Evolutionary conservation across 1,140 invertebrate species (phyloP).

Genomic region (Stenopsyche tienmushanensis): DNA sequence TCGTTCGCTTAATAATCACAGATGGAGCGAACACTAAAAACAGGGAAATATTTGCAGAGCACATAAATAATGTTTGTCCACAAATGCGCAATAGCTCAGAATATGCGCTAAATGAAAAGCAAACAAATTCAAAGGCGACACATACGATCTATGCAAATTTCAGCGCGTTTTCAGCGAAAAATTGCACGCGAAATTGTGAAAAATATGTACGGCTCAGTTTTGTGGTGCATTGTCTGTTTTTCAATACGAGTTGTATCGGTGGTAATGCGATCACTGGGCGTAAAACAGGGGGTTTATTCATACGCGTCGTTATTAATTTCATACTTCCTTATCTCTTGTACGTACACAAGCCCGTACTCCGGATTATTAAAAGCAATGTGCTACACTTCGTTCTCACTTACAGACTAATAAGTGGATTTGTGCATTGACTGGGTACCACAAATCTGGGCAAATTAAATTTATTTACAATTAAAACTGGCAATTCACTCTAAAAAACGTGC

Average conservation of each 20-base stretch:
- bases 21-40: background rate
- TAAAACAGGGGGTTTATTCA: conserved; percentile 14
- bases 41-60: conserved; percentile 4
- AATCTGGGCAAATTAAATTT: no score
- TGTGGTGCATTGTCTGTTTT: no score
- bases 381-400: conserved; percentile 20
- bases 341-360: no score
- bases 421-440: background rate
- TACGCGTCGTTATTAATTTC: conserved; percentile 26
- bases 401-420: conserved; percentile 13
- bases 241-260: no score
- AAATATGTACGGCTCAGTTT: no score
- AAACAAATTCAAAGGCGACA: conserved; percentile 2
- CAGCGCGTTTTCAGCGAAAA: background rate
- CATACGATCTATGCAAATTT: background rate
- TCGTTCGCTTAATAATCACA: no score
- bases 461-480: no score
- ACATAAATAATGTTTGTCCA: background rate
- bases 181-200: no score
- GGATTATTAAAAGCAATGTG: no score
- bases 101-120: conserved; percentile 8
- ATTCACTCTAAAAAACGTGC: no score
- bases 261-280: background rate
- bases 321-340: conserved; percentile 5
- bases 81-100: conserved; percentile 11